These are phyloP conservation scores for Amyelois transitella DNA, from an alignment of 1,140 invertebrate genomes.

Conservation along the genomic window DNA sequence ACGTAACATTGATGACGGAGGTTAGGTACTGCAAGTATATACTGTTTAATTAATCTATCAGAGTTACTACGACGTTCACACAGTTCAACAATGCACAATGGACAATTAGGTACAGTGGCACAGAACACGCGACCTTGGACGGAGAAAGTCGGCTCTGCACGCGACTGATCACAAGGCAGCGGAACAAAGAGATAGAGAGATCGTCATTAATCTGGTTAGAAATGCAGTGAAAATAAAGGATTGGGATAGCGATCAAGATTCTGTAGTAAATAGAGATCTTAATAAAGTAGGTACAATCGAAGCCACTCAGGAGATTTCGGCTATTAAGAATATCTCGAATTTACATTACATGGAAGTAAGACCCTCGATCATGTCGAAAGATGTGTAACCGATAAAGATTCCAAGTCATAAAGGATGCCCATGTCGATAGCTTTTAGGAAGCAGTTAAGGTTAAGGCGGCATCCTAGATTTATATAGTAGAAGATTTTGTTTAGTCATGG, in stretches of 20 bases:
- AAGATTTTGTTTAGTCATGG: no score
- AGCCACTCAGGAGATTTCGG: no score
- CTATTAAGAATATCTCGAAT: no score
- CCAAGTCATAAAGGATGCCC: no score
- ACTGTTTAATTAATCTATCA: background rate
- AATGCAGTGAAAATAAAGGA: background rate
- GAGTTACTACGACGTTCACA: constrained; percentile 15
- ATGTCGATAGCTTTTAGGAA: no score
- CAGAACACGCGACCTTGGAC: constrained; percentile 18
- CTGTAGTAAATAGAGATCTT: background rate
- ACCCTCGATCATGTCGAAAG: no score
- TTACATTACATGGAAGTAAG: no score
- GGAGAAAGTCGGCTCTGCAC: constrained; percentile 17
- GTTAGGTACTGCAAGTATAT: background rate
- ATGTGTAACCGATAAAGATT: no score
- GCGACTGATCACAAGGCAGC: background rate
- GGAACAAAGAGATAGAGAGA: background rate
- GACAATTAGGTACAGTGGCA: constrained; percentile 18
- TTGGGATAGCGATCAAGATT: background rate
- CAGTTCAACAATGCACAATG: constrained; percentile 22
- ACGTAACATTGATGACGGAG: background rate
- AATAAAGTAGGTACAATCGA: no score
- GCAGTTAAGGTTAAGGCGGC: no score
- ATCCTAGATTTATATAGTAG: no score
- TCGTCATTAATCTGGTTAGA: constrained; percentile 4